Percentiles rank a stretch among this genome's conserved stretches.
These are phyloP conservation scores for Acanthopleura granulata DNA, from an alignment of 2,888 invertebrate species.

Conservation along the genomic window DNA sequence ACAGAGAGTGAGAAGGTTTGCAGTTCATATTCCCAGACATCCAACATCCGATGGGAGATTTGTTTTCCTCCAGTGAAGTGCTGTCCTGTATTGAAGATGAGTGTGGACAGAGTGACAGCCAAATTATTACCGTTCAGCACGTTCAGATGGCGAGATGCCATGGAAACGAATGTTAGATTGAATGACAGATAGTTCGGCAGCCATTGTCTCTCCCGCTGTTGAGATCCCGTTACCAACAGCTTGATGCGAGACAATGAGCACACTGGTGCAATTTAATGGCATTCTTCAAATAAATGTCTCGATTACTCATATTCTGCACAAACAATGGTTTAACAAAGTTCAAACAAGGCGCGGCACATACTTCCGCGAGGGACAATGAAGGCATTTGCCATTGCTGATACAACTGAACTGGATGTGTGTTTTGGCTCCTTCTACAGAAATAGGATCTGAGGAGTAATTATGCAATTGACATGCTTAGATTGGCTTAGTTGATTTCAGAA, in stretches of 20 bases:
- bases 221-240: constrained; percentile 1
- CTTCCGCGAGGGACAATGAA: constrained; percentile 12
- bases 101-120: neutral
- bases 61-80: no score
- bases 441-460: constrained; percentile 5
- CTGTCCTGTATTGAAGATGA: no score
- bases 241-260: neutral
- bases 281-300: constrained; percentile 13
- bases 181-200: constrained; percentile 8
- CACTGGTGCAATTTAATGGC: constrained; percentile 7
- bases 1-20: neutral
- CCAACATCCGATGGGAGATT: no score
- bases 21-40: neutral
- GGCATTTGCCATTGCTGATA: constrained; percentile 12
- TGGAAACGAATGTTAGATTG: neutral
- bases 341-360: constrained; percentile 15
- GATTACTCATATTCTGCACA: constrained; percentile 17
- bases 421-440: constrained; percentile 6
- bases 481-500: no score
- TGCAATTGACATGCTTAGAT: constrained; percentile 11
- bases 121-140: neutral
- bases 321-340: constrained; percentile 19
- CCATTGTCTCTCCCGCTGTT: neutral
- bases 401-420: constrained; percentile 14
- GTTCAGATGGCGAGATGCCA: neutral